These are phyloP conservation scores for Budorcas taxicolor DNA, from an alignment of 2,113 vertebrate genomes.

Conservation along the genomic window DNA sequence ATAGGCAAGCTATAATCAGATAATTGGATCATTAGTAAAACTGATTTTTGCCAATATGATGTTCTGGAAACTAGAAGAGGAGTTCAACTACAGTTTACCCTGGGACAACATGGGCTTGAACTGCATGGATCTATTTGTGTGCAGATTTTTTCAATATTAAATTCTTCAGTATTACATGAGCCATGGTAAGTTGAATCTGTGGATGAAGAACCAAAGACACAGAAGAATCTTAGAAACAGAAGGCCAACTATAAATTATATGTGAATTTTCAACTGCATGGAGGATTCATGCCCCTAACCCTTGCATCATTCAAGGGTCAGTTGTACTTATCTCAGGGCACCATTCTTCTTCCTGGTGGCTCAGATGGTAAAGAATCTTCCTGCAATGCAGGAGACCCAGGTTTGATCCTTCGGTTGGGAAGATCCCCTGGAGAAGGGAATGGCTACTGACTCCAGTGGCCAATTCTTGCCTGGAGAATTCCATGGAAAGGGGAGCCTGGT, in stretches of 20 bases:
- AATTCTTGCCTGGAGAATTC: neutral
- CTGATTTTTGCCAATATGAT: neutral
- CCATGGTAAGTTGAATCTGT: neutral
- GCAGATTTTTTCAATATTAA: neutral
- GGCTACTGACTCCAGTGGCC: neutral
- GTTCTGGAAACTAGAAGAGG: neutral
- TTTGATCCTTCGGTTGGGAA: neutral
- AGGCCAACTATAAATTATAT: neutral
- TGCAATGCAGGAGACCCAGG: neutral
- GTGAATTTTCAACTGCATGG: neutral
- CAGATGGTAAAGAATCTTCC: neutral
- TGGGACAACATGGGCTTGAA: neutral
- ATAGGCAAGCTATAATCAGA: neutral
- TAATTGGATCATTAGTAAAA: conserved; percentile 3
- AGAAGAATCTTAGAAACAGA: neutral
- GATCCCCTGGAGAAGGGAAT: neutral
- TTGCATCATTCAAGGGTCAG: neutral
- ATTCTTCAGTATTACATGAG: neutral
- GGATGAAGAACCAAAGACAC: neutral
- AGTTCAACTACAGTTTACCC: neutral
- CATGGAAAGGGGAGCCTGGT: neutral
- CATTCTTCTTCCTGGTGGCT: neutral
- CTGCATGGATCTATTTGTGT: neutral
- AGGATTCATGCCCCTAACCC: neutral
- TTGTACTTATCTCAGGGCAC: neutral